phyloP scores from a whole-genome alignment of 2,113 vertebrate genomes.

The Oryzias melastigma region DNA sequence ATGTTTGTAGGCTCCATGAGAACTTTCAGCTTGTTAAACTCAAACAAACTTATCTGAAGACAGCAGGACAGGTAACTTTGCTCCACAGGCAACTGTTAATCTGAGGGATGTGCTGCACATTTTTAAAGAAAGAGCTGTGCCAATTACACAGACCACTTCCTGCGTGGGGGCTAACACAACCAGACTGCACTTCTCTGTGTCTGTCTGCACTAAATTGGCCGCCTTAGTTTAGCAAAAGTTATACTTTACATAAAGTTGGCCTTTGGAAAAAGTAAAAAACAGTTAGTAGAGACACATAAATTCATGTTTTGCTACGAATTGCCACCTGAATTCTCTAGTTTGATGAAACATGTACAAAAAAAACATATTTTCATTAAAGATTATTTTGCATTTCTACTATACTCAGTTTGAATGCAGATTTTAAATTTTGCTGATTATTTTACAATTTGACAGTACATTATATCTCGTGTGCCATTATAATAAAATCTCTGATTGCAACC shows the following conservation, averaged over 20 bases:
- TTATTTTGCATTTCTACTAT: no score
- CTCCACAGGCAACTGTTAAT: conserved; percentile 25
- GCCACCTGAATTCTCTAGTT: not conserved
- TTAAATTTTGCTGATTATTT: no score
- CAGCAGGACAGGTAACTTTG: conserved; percentile 54
- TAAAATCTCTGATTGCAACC: no score
- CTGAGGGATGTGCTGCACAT: conserved; percentile 46
- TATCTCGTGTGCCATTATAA: no score
- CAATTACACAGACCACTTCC: conserved; percentile 50
- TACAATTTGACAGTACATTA: no score
- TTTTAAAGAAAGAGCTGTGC: conserved; percentile 40
- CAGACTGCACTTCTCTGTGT: conserved; percentile 4
- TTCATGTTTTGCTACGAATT: not conserved
- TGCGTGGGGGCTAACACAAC: conserved; percentile 38
- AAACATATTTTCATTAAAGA: no score
- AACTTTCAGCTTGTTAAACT: conserved; percentile 48
- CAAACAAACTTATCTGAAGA: conserved; percentile 54
- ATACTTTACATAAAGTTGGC: not conserved
- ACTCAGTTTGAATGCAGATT: no score
- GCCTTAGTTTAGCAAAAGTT: not conserved
- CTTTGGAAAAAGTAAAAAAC: not conserved
- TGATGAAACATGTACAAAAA: not conserved
- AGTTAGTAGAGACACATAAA: not conserved
- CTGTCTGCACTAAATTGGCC: conserved; percentile 1
- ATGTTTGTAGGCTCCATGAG: conserved; percentile 30